phyloP scores from a whole-genome alignment of 2,113 vertebrate species.

The Galbula dea region DNA sequence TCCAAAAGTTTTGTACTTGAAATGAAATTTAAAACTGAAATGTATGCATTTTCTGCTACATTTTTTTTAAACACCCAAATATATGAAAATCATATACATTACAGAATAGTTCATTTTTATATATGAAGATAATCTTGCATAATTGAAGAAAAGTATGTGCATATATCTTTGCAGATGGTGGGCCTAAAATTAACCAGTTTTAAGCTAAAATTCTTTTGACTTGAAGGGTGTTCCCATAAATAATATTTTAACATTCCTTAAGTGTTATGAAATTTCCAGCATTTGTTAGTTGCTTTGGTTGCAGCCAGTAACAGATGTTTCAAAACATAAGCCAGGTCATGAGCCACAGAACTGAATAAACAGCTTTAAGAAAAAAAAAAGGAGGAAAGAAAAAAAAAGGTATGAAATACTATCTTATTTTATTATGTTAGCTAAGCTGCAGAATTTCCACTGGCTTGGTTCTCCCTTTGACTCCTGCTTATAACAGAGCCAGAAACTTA shows the following conservation, averaged over 20 bases:
- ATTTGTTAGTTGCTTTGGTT: slow-evolving; percentile 39
- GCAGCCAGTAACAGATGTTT: slow-evolving; percentile 43
- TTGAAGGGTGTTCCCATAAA: slow-evolving; percentile 13
- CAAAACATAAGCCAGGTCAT: slow-evolving; percentile 38
- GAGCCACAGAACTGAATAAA: slow-evolving; percentile 11
- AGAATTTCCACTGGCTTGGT: slow-evolving; percentile 21
- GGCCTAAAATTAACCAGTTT: not conserved
- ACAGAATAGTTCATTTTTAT: not conserved
- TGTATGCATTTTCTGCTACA: not conserved
- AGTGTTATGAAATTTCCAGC: slow-evolving; percentile 31
- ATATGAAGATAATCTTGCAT: not conserved
- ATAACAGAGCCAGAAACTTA: not conserved
- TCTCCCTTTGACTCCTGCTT: not conserved
- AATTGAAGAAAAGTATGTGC: not conserved
- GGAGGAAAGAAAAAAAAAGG: not conserved
- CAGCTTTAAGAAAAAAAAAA: not conserved
- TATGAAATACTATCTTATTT: not conserved
- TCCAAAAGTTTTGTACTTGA: not conserved
- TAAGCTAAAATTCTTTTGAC: not conserved
- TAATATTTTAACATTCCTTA: slow-evolving; percentile 34
- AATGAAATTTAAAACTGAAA: not conserved
- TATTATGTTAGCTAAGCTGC: not conserved
- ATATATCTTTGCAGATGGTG: not conserved
- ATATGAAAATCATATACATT: not conserved
- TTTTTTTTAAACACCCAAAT: not conserved